Conservation (phyloP, 2,888 invertebrate species). For the Papilio elwesi region DNA sequence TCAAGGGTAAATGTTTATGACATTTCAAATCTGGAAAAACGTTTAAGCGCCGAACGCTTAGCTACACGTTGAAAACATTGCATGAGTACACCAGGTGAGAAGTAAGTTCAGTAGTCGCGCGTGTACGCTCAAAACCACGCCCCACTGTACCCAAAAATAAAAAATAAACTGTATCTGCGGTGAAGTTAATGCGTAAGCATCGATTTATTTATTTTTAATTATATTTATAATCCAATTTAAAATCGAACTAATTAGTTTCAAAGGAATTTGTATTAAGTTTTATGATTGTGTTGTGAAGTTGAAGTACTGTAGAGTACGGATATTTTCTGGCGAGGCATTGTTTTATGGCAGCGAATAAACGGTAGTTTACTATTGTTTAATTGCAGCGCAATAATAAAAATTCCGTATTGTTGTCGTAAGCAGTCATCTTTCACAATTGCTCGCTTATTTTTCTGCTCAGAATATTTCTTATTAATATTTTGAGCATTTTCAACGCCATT, state of each 20-base stretch:
- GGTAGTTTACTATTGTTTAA: slow-evolving; percentile 31
- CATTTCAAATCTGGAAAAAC: too few species aligned
- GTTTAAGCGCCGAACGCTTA: too few species aligned
- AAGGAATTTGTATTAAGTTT: neutral
- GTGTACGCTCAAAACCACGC: too few species aligned
- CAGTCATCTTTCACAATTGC: slow-evolving; percentile 27
- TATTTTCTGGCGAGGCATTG: slow-evolving; percentile 27
- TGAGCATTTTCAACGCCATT: neutral
- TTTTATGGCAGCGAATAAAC: slow-evolving; percentile 28
- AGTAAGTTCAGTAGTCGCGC: too few species aligned
- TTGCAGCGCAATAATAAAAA: slow-evolving; percentile 31
- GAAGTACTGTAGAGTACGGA: neutral
- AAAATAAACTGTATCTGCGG: too few species aligned
- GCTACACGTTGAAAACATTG: too few species aligned
- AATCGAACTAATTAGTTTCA: neutral
- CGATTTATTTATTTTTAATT: neutral
- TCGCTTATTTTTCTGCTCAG: slow-evolving; percentile 22
- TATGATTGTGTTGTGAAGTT: slow-evolving; percentile 18
- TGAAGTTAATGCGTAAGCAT: too few species aligned
- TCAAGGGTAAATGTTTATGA: too few species aligned
- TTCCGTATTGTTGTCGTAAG: slow-evolving; percentile 28
- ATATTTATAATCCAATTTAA: neutral
- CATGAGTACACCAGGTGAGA: too few species aligned
- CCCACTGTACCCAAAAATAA: too few species aligned
- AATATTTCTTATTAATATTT: neutral